Base-by-base conservation (phyloP, 2,888 invertebrate genomes). In the Elegia similella region DNA sequence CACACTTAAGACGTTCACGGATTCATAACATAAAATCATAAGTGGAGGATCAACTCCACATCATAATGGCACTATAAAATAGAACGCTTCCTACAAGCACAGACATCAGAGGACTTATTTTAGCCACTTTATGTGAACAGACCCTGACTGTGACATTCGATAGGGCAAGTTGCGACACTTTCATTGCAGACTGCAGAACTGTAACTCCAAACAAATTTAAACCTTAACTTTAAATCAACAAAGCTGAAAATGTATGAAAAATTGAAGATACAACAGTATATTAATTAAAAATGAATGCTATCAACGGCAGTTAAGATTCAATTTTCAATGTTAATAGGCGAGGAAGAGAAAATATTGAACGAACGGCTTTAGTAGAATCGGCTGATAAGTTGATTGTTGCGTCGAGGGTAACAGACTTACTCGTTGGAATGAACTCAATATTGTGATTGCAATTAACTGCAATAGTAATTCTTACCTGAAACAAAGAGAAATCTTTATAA, bases 101-200 rank as follows among this genome's bases (percentile, higher is more conserved):
- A 62, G 62, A 84, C 82, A 81, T 81, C 78, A 81, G 75, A 82
- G 70, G 72, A 76, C 80, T 82, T 84, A 87, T 83, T 87, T 87
- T 82, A 86, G 82, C 76, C 77, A 78, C 78, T 86, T 83, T 82
- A 84, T 82, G 78, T 76, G 75, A 76, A 75, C 70, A 73, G 70
- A 68, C 74, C 76, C 67, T 77, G 80, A 80, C 78, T 80, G 78
- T 78, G 84, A 83, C 84, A 85, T 81, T 84, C 75, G 79, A 85
- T 82, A 82, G 79, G 70, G 74, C 72, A 76, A 75, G 69, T 83
- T 81, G 86, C 80, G 71, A 82, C 81, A 83, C 77, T 78, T 75
- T 70, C 72, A 59, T 73, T 58, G 67, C 72, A 73, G 72, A 71
- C 69, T 59, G 60, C 59, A 54, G 61, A 73, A 70, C 63, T 62